Conservation (phyloP, 1,140 invertebrate species). For the Bombus sylvicola region DNA sequence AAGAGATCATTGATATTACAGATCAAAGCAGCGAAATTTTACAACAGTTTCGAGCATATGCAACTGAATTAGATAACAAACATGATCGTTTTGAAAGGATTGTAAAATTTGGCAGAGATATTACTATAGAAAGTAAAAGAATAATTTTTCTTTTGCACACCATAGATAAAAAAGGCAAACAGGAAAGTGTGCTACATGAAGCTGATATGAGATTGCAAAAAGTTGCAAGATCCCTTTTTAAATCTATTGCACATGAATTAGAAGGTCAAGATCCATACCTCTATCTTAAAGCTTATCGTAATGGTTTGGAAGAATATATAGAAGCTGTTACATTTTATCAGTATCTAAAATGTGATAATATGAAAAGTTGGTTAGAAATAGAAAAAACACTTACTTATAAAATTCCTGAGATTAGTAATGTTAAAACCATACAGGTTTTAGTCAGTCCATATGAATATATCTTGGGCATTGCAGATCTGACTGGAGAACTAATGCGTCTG, state of each 20-base stretch:
- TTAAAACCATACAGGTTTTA: conserved; percentile 62
- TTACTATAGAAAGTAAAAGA: conserved; percentile 96
- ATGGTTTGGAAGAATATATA: conserved; percentile 93
- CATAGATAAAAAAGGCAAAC: conserved; percentile 85
- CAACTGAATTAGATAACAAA: conserved; percentile 88
- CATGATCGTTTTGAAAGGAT: conserved; percentile 94
- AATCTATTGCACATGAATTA: conserved; percentile 88
- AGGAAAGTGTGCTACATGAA: conserved; percentile 85
- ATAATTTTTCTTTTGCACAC: conserved; percentile 94
- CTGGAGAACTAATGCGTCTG: conserved; percentile 94
- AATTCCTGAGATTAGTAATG: conserved; percentile 47
- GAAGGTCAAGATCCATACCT: conserved; percentile 88
- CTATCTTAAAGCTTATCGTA: conserved; percentile 89
- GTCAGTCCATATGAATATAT: conserved; percentile 89
- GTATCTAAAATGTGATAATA: conserved; percentile 83
- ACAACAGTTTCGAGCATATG: conserved; percentile 87
- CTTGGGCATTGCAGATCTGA: conserved; percentile 93
- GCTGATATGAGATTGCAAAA: conserved; percentile 86
- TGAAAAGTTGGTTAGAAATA: conserved; percentile 81
- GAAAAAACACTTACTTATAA: conserved; percentile 79
- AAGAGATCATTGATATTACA: conserved; percentile 76
- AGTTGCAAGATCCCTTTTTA: conserved; percentile 86
- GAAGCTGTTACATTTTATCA: conserved; percentile 92
- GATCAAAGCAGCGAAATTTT: conserved; percentile 86
- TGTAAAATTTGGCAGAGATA: conserved; percentile 92